Evolutionary conservation across 2,888 invertebrate genomes (phyloP).

Genomic region (Tolmerus cingulatus): DNA sequence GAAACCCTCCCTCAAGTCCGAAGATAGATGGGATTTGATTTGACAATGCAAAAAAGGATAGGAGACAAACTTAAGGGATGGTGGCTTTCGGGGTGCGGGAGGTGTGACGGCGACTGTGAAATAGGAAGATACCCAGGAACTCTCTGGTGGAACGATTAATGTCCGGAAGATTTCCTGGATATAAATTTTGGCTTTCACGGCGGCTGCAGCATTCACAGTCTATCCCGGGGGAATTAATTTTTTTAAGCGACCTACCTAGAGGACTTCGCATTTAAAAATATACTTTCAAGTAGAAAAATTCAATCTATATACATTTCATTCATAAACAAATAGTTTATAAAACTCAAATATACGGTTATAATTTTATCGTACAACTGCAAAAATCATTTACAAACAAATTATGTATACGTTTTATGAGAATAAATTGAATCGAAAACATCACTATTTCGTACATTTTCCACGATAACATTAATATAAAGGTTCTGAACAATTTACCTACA

Average conservation of each 20-base stretch:
- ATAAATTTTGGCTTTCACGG: background rate
- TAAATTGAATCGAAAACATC: no score
- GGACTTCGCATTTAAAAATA: background rate
- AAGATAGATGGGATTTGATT: conserved; percentile 28
- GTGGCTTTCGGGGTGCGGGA: background rate
- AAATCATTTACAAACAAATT: no score
- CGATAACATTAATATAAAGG: no score
- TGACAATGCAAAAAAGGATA: conserved; percentile 20
- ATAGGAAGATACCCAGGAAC: background rate
- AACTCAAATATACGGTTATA: no score
- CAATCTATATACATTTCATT: no score
- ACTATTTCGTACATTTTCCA: no score
- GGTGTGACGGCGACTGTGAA: background rate
- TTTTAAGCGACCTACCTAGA: background rate
- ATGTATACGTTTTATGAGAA: no score
- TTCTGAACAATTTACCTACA: no score
- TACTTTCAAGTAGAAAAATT: background rate
- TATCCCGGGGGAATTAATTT: background rate
- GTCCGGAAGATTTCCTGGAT: background rate
- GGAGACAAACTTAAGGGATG: background rate
- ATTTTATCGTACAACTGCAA: no score
- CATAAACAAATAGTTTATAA: no score
- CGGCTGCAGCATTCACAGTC: background rate
- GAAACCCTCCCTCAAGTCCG: background rate
- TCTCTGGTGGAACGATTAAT: background rate